phyloP scores from a whole-genome alignment of 1,140 invertebrate species.

The Steinernema feltiae region DNA sequence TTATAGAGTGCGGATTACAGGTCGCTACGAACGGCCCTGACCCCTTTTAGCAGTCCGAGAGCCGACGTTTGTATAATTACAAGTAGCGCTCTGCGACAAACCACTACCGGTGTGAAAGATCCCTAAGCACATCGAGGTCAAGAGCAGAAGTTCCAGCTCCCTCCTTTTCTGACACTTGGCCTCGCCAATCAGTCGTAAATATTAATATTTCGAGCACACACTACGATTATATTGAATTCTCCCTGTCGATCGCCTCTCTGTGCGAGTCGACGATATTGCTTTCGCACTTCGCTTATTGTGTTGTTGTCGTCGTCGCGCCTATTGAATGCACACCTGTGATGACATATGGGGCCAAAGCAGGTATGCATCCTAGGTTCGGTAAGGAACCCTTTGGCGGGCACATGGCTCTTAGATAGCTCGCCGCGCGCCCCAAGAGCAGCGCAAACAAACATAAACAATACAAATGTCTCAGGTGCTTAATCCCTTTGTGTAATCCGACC shows the following conservation, averaged over 20 bases:
- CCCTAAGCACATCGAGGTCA: neutral
- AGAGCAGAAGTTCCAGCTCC: neutral
- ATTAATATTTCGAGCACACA: neutral
- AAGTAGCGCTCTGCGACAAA: neutral
- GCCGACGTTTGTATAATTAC: neutral
- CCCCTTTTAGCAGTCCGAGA: neutral
- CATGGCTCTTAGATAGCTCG: neutral
- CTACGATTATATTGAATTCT: neutral
- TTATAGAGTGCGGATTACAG: neutral
- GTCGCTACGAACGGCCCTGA: neutral
- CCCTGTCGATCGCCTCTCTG: neutral
- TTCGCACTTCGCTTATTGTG: neutral
- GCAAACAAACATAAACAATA: constrained; percentile 14
- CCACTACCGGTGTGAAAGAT: neutral
- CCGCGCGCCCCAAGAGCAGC: neutral
- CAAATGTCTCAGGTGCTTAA: constrained; percentile 4
- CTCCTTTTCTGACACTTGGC: neutral
- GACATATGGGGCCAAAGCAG: neutral
- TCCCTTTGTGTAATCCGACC: constrained; percentile 13
- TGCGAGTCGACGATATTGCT: neutral
- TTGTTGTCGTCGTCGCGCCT: neutral
- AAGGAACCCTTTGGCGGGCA: neutral
- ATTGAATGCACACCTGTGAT: constrained; percentile 11
- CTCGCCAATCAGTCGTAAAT: neutral
- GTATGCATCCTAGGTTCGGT: neutral